phyloP scores from a whole-genome alignment of 2,113 vertebrate genomes.

The Atrichornis clamosus region DNA sequence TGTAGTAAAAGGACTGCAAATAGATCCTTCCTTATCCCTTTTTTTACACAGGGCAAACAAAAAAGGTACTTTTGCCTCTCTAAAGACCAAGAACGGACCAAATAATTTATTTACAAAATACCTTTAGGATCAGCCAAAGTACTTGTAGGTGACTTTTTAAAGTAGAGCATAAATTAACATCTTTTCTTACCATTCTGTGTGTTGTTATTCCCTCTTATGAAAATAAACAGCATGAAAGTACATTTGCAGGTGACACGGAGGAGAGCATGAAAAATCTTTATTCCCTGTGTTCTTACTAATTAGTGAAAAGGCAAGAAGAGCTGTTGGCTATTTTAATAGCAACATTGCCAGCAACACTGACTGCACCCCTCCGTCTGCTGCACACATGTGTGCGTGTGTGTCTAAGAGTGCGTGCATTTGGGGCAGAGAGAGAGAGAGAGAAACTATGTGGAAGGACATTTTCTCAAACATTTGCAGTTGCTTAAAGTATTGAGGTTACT shows the following conservation, averaged over 20 bases:
- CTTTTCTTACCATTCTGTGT: neutral
- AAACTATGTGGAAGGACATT: neutral
- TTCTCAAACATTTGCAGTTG: neutral
- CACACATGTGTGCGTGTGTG: rapidly evolving
- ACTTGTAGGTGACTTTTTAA: neutral
- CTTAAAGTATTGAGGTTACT: neutral
- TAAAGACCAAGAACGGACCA: neutral
- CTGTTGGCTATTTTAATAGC: neutral
- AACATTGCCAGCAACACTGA: neutral
- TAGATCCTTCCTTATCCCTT: neutral
- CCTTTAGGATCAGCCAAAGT: neutral
- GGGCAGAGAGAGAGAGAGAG: neutral
- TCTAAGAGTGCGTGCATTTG: neutral
- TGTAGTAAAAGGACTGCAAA: neutral
- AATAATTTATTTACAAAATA: neutral
- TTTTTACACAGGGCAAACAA: neutral
- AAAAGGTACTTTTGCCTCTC: neutral
- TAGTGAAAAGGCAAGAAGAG: neutral
- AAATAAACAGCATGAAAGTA: neutral
- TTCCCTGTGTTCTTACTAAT: neutral
- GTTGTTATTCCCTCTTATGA: neutral
- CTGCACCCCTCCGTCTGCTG: rapidly evolving
- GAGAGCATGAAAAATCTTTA: neutral
- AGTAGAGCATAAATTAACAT: neutral
- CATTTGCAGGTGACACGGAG: neutral